Evolutionary conservation across 2,113 vertebrate species (phyloP), one percentile per base, ranked within the genome.

Genomic region (Hippoglossus stenolepis): DNA sequence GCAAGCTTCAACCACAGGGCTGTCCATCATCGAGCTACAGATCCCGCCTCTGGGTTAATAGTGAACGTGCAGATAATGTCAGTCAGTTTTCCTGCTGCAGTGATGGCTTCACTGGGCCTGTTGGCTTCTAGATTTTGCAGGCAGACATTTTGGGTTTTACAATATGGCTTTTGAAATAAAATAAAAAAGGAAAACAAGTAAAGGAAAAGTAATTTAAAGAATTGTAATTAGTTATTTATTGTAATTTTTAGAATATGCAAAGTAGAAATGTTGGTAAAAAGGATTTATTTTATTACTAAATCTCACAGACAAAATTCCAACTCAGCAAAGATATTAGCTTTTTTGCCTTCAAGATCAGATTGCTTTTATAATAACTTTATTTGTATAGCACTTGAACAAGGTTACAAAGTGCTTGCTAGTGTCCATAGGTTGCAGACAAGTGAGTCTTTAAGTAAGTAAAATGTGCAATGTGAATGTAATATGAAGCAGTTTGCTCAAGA

Each of bases 11-110:
- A 85, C 75, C 47, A 80, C 72, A 0, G 66, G 65, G 62, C 8
- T 74, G 85, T 94, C 92, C 81, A 85, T 91, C 85, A 93, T 72
- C 45, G 3, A 13, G 40, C 77, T 80, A 7, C 74, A 87, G 72
- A 65, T 87, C 28, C 82, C 78, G 21, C 84, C 91, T 79, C 40
- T 65, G 82, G 79, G 81, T 84, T 90, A 83, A 56, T 38, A 81
- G 73, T 71, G 80, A 78, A 76, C 85, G 57, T 76, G 76, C 20
- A 89, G 73, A 91, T 91, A 80, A 54, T 65, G 75, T 84, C 74
- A 18, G 12, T 38, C 89, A 60, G 53, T 70, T 72, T 70, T 85
- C 67, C 69, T 73, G 69, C 66, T 2, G 1, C 69, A 45, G 7
- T 83, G 82, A 88, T 62, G 82, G 85, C 82, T 91, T 87, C 62